Evolutionary conservation across 1,140 invertebrate species (phyloP).

Genomic region (Drosophila ercepeae): DNA sequence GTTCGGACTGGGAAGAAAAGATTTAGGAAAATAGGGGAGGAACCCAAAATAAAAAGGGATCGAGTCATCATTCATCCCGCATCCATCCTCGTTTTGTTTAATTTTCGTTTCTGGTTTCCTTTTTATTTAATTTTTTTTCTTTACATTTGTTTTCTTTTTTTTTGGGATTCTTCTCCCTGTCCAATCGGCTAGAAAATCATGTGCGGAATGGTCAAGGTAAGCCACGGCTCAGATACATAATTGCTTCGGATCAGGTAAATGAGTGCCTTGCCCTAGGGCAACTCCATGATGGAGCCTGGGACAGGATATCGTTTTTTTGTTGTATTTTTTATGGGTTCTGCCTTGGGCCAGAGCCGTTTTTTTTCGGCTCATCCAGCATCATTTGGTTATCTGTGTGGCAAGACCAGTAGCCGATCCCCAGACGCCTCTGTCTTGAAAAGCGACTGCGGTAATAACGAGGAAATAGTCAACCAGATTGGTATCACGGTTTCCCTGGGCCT

Average conservation of each 20-base stretch:
- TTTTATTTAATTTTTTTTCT: conserved; percentile 13
- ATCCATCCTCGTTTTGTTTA: conserved; percentile 35
- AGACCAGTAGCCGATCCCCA: conserved; percentile 67
- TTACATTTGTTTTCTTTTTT: not conserved
- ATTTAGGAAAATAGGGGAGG: conserved; percentile 14
- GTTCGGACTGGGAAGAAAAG: conserved; percentile 53
- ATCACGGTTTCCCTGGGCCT: conserved; percentile 32
- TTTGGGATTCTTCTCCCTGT: conserved; percentile 19
- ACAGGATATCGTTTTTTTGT: conserved; percentile 68
- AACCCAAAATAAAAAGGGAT: conserved; percentile 44
- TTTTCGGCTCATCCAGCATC: conserved; percentile 48
- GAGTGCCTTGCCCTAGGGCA: conserved; percentile 66
- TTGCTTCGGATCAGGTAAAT: conserved; percentile 75
- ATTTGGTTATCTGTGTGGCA: conserved; percentile 65
- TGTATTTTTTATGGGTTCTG: conserved; percentile 24
- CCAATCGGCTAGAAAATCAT: conserved; percentile 67
- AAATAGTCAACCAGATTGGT: conserved; percentile 53
- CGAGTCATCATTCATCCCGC: conserved; percentile 58
- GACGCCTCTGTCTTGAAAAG: conserved; percentile 70
- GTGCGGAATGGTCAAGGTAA: conserved; percentile 65
- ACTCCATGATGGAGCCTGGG: conserved; percentile 41
- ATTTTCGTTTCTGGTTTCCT: not conserved
- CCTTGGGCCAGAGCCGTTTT: conserved; percentile 12
- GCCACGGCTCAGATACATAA: conserved; percentile 47
- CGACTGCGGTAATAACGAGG: conserved; percentile 48